A percentile compares a stretch with the other conserved stretches of the same genome.
Conservation (phyloP, 2,888 invertebrate species). For the Andricus quercusramuli region DNA sequence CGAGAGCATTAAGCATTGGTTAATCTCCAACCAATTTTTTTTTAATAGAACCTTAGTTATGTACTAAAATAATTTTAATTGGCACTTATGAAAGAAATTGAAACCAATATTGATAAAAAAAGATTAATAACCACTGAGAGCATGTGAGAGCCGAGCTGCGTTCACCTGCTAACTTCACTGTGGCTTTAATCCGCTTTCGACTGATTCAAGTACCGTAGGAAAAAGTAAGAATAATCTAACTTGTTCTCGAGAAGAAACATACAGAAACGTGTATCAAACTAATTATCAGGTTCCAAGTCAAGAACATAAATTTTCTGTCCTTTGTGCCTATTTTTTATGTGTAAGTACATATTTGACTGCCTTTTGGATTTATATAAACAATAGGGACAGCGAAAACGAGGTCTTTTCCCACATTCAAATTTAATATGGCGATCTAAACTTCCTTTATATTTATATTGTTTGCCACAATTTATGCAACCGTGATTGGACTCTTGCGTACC, state of each 20-base stretch:
- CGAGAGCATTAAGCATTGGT: too few relatives aligned
- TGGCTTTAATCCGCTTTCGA: too few relatives aligned
- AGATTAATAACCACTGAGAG: too few relatives aligned
- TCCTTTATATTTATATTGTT: conserved; percentile 66
- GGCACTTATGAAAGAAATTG: too few relatives aligned
- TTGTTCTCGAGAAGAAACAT: neutral
- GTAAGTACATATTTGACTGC: conserved; percentile 67
- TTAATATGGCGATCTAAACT: conserved; percentile 70
- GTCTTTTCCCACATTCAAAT: conserved; percentile 74
- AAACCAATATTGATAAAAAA: too few relatives aligned
- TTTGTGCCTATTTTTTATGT: conserved; percentile 66
- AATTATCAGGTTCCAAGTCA: conserved; percentile 59
- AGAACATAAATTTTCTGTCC: conserved; percentile 63
- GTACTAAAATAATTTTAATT: too few relatives aligned
- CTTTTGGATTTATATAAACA: conserved; percentile 69
- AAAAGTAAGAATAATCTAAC: neutral
- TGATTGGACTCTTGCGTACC: conserved; percentile 43
- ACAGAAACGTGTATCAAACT: neutral
- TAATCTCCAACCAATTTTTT: too few relatives aligned
- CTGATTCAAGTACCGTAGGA: too few relatives aligned
- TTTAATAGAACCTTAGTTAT: too few relatives aligned
- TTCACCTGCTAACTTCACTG: too few relatives aligned
- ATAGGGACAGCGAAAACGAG: conserved; percentile 71
- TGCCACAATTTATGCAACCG: conserved; percentile 66
- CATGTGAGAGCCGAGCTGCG: too few relatives aligned